These are phyloP conservation scores for Mellivora capensis DNA, from an alignment of 2,113 vertebrate genomes.

Conservation along the genomic window DNA sequence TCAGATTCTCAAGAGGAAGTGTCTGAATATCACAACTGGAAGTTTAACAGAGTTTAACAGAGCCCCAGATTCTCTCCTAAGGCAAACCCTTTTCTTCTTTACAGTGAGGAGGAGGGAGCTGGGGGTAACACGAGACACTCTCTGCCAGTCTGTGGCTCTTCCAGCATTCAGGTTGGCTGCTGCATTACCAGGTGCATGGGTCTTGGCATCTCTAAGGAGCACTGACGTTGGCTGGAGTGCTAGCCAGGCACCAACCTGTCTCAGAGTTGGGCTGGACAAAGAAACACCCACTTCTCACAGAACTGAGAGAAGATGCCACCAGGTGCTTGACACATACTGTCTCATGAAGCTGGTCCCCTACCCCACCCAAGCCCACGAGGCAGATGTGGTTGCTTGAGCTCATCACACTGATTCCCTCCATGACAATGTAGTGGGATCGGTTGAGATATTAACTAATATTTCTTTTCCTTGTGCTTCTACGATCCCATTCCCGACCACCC, in stretches of 20 bases:
- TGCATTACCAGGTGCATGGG: not conserved
- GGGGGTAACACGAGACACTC: no score
- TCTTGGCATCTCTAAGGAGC: not conserved
- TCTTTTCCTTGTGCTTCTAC: not conserved
- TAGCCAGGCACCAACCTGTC: not conserved
- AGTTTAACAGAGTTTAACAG: not conserved
- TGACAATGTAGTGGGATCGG: not conserved
- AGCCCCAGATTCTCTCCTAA: not conserved
- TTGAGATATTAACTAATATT: not conserved
- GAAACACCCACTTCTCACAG: not conserved
- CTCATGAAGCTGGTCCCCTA: not conserved
- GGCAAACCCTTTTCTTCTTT: not conserved
- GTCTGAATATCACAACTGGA: not conserved
- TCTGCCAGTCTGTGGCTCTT: not conserved
- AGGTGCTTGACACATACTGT: rapidly evolving
- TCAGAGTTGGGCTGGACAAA: not conserved
- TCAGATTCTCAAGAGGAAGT: not conserved
- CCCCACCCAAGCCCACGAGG: no score
- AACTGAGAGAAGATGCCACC: not conserved
- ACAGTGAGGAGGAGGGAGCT: not conserved
- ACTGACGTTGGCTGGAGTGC: not conserved
- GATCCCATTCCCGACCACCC: no score
- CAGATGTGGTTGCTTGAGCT: not conserved
- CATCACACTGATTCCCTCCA: not conserved
- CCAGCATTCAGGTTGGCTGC: not conserved